Base-by-base conservation (phyloP, 2,797 vertebrate genomes). In the Siniperca scherzeri region DNA sequence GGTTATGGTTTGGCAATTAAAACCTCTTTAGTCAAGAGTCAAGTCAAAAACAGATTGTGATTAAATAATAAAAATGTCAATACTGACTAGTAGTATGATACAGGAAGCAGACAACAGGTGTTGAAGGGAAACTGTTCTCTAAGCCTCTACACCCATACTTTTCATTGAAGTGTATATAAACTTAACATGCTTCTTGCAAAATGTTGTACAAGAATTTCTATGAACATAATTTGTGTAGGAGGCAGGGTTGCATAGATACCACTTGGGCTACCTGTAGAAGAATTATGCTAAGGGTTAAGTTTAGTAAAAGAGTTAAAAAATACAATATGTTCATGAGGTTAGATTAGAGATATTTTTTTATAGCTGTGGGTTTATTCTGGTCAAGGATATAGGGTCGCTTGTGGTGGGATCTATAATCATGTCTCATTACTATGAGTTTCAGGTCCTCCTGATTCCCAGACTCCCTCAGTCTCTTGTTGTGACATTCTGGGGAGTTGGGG, bases 391-490 rank as follows among this genome's bases (percentile, higher is more conserved):
- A 30, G 7, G 19, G 1, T 62, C 12, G 33, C 27, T 67, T 66
- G 14, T 50, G 38, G 36, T 48, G 27, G 11, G 64, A 75, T 85
- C 38, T 69, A 27, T 66, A 46, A 64, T 62, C 75, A 78, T 44
- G 62, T 83, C 89, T 93, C 81, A 86, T 92, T 89, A 78, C 82
- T 88, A 85, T 90, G 83, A 85, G 61, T 50, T 79, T 83, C 89
- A 90, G 79, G 74, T 91, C 81, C 52, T 84, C 61, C 38, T 83
- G 75, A 78, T 91, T 91, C 88, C 82, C 81, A 90, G 86, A 91
- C 88, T 91, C 77, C 79, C 53, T 68, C 69, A 57, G 73, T 78
- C 77, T 85, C 74, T 87, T 81, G 80, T 88, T 87, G 83, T 84
- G 87, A 86, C 87, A 89, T 90, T 91, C 80, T 82, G 76, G 59